Percentiles rank a stretch among this genome's conserved stretches.
phyloP scores from a whole-genome alignment of 2,888 invertebrate species.

The Oxycera nigricornis region DNA sequence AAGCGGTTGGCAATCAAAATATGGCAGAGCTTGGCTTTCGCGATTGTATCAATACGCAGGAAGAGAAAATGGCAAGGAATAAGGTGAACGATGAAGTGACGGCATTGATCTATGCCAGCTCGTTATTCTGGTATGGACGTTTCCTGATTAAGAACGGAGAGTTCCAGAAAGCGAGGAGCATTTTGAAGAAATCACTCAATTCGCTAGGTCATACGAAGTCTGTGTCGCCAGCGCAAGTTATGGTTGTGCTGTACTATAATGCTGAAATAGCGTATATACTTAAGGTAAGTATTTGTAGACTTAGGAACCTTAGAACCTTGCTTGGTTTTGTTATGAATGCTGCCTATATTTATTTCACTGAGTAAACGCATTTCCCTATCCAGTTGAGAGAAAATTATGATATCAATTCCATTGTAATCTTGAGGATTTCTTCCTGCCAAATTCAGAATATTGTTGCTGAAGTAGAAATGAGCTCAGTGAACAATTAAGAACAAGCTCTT shows the following conservation, averaged over 20 bases:
- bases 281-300: slow-evolving; percentile 44
- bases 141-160: slow-evolving; percentile 57
- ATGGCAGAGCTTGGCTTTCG: slow-evolving; percentile 62
- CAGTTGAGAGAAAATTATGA: too few species aligned
- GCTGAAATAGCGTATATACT: slow-evolving; percentile 52
- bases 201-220: slow-evolving; percentile 60
- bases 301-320: too few species aligned
- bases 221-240: slow-evolving; percentile 61
- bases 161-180: slow-evolving; percentile 55
- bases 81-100: slow-evolving; percentile 60
- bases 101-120: slow-evolving; percentile 60
- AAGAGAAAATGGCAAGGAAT: slow-evolving; percentile 55
- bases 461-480: too few species aligned
- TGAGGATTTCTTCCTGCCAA: too few species aligned
- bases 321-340: too few species aligned
- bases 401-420: too few species aligned
- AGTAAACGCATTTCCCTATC: too few species aligned
- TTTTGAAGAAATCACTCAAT: slow-evolving; percentile 59
- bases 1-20: slow-evolving; percentile 55
- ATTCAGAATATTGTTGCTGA: too few species aligned
- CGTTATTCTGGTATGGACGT: slow-evolving; percentile 63
- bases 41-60: slow-evolving; percentile 59
- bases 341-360: too few species aligned
- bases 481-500: too few species aligned
- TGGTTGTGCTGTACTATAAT: slow-evolving; percentile 62